phyloP scores from a whole-genome alignment of 1,140 invertebrate genomes.

The Oppia nitens region DNA sequence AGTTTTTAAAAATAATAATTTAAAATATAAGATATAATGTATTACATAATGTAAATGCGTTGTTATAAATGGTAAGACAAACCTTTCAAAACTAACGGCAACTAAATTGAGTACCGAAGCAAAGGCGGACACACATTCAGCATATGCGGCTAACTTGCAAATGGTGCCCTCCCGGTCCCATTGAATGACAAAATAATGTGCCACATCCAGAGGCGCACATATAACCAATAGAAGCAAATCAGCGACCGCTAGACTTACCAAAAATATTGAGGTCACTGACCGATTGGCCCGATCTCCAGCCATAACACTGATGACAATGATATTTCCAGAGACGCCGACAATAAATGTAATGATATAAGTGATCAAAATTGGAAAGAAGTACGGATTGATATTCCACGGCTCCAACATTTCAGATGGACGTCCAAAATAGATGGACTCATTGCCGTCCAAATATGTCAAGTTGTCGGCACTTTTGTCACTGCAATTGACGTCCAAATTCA shows the following conservation, averaged over 20 bases:
- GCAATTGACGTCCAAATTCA: too few species aligned
- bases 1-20: too few species aligned
- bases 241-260: constrained; percentile 21
- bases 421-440: constrained; percentile 13
- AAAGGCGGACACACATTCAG: constrained; percentile 19
- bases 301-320: constrained; percentile 17
- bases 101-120: constrained; percentile 21
- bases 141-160: constrained; percentile 18
- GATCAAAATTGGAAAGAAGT: constrained; percentile 19
- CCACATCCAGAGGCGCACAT: constrained; percentile 20
- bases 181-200: constrained; percentile 21
- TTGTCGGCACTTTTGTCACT: too few species aligned
- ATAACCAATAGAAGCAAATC: constrained; percentile 21
- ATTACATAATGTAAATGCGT: too few species aligned
- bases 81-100: constrained; percentile 22
- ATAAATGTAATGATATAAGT: constrained; percentile 21
- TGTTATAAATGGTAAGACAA: background rate
- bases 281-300: constrained; percentile 11
- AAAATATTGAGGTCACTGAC: constrained; percentile 18
- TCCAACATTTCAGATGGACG: constrained; percentile 18
- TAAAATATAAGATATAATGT: too few species aligned
- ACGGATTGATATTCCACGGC: constrained; percentile 19
- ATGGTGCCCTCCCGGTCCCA: constrained; percentile 19
- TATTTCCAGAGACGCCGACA: constrained; percentile 19
- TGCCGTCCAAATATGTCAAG: too few species aligned